Evolutionary conservation across 2,113 vertebrate genomes (phyloP).

Genomic region (Thalassoma bifasciatum): DNA sequence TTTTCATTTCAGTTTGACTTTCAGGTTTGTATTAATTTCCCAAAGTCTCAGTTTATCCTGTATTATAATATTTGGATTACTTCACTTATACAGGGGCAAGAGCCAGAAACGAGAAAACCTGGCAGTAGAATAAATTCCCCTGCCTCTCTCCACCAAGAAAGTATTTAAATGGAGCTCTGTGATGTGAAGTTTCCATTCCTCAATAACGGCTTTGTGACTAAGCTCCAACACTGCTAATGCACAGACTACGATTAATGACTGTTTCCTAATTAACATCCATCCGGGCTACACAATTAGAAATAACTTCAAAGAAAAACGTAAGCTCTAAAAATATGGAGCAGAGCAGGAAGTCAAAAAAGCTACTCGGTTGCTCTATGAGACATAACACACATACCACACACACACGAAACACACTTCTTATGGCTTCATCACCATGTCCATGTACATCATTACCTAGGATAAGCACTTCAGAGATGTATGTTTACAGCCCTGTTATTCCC

Average conservation of each 20-base stretch:
- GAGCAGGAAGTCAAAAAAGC: conserved; percentile 45
- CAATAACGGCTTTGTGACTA: conserved; percentile 56
- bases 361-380: conserved; percentile 25
- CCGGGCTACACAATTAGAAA: conserved; percentile 72
- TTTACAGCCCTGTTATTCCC: conserved; percentile 17
- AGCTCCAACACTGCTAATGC: conserved; percentile 54
- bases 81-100: background rate
- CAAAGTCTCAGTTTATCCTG: background rate
- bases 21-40: background rate
- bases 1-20: background rate
- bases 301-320: conserved; percentile 76
- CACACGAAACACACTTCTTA: background rate
- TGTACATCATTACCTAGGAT: conserved; percentile 19
- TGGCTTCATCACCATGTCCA: conserved; percentile 7
- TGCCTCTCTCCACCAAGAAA: conserved; percentile 7
- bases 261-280: conserved; percentile 73
- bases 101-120: background rate
- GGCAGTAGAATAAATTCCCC: background rate
- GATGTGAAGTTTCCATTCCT: conserved; percentile 53
- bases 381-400: conserved; percentile 9
- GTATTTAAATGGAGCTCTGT: conserved; percentile 39
- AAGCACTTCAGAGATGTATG: conserved; percentile 10
- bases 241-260: conserved; percentile 63
- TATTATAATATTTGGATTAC: conserved; percentile 12
- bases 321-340: conserved; percentile 63